A percentile compares a stretch with the other conserved stretches of the same genome.
phyloP scores from a whole-genome alignment of 2,888 invertebrate genomes.

The Cremastinae sp. region DNA sequence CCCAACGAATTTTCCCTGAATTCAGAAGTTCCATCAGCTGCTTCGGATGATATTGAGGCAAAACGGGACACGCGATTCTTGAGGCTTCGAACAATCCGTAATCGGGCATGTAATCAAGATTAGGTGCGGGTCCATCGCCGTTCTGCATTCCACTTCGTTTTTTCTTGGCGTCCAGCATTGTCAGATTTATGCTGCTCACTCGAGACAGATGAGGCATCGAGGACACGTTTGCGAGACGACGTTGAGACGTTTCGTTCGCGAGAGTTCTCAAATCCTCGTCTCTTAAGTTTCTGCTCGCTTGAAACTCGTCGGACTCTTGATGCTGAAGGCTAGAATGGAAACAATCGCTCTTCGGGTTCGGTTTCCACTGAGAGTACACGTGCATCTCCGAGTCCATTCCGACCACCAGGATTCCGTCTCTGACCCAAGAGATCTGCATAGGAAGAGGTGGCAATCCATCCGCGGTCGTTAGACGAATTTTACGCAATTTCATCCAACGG shows the following conservation, averaged over 20 bases:
- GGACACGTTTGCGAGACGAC: constrained; percentile 86
- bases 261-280: constrained; percentile 86
- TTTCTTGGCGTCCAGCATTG: constrained; percentile 88
- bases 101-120: constrained; percentile 93
- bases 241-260: constrained; percentile 85
- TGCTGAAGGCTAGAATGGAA: constrained; percentile 76
- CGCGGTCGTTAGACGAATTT: constrained; percentile 94
- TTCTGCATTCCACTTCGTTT: constrained; percentile 81
- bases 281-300: constrained; percentile 87
- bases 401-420: constrained; percentile 98
- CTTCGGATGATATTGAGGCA: constrained; percentile 99
- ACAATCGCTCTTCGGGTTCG: constrained; percentile 81
- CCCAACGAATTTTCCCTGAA: constrained; percentile 98
- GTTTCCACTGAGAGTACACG: constrained; percentile 99
- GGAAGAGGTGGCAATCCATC: constrained; percentile 98
- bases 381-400: constrained; percentile 99
- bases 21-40: constrained; percentile 98
- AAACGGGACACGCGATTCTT: constrained; percentile 96
- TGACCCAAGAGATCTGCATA: constrained; percentile 99
- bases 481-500: constrained; percentile 97
- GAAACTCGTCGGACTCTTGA: constrained; percentile 86
- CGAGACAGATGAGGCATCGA: constrained; percentile 91
- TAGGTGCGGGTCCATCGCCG: constrained; percentile 66
- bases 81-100: constrained; percentile 98
- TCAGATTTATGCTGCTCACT: constrained; percentile 91